Conservation (phyloP, 2,797 vertebrate species). For the Heterohyrax brucei region DNA sequence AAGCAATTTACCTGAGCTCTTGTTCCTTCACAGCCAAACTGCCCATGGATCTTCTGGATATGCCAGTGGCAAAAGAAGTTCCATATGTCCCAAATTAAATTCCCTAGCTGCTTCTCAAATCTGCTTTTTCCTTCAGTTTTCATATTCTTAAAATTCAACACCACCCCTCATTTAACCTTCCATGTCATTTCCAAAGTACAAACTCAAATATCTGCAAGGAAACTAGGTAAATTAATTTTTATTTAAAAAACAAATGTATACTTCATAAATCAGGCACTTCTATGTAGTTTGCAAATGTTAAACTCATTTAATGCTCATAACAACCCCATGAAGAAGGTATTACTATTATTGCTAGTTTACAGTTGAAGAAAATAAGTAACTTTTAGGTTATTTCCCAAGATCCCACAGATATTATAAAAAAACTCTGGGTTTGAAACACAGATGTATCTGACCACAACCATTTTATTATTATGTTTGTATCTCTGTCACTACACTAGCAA, state of each 20-base stretch:
- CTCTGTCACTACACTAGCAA: not conserved
- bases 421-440: not conserved
- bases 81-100: not conserved
- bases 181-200: not conserved
- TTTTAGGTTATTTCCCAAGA: not conserved
- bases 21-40: not conserved
- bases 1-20: too few species aligned
- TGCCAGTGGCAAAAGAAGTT: not conserved
- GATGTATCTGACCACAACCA: not conserved
- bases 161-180: not conserved
- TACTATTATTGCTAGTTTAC: not conserved
- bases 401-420: not conserved
- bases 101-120: not conserved
- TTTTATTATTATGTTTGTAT: not conserved
- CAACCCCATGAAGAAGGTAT: not conserved
- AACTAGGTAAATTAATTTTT: constrained; percentile 4
- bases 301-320: not conserved
- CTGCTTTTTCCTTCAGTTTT: not conserved
- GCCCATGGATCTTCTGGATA: not conserved
- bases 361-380: not conserved
- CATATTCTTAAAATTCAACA: not conserved
- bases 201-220: not conserved
- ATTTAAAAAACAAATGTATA: not conserved
- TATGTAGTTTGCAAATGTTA: not conserved
- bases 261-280: not conserved